A percentile compares a stretch with the other conserved stretches of the same genome.
Evolutionary conservation across 2,113 vertebrate genomes (phyloP).

Genomic region (Sterrhoptilus dennistouni): DNA sequence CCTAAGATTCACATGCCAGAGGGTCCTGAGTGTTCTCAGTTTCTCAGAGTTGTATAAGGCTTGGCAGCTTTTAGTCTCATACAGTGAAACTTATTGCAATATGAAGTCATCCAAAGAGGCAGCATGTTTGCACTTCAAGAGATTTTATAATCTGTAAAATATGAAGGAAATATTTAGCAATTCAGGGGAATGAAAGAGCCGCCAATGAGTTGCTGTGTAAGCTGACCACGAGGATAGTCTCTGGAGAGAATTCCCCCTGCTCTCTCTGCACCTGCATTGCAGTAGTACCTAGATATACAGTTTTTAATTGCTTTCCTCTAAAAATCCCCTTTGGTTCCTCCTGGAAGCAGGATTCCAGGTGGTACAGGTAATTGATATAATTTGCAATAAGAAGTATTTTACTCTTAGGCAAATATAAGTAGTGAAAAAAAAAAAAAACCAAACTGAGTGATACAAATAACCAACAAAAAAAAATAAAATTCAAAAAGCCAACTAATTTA

Average conservation of each 20-base stretch:
- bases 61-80: not conserved
- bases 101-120: not conserved
- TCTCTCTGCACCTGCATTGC: slow-evolving; percentile 40
- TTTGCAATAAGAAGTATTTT: not conserved
- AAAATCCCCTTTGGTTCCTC: not conserved
- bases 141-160: not conserved
- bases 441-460: not conserved
- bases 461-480: not conserved
- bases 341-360: not conserved
- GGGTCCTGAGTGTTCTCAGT: not conserved
- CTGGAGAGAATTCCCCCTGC: not conserved
- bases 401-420: not conserved
- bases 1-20: not conserved
- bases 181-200: not conserved
- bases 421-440: not conserved
- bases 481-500: not conserved
- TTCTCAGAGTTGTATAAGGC: not conserved
- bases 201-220: not conserved
- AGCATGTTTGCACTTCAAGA: not conserved
- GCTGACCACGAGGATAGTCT: not conserved
- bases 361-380: not conserved
- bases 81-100: not conserved
- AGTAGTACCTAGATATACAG: not conserved
- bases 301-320: slow-evolving; percentile 12
- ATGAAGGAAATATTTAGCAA: not conserved